Evolutionary conservation across 1,140 invertebrate species (phyloP).

Genomic region (Hycleus phaleratus): DNA sequence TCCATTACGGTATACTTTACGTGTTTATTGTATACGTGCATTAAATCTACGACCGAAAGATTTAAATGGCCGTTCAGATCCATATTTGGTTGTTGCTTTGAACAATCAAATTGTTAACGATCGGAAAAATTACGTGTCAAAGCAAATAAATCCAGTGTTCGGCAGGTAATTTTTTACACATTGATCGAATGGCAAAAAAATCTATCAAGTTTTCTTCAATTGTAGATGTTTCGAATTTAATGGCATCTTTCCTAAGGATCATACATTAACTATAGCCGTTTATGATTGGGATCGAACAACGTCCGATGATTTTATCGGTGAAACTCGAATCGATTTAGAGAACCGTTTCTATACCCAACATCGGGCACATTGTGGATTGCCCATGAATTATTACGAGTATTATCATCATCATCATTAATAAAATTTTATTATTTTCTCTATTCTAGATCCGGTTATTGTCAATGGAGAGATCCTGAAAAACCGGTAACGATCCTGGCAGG

Average conservation of each 20-base stretch:
- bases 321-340: constrained; percentile 79
- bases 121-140: constrained; percentile 65
- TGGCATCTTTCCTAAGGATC: constrained; percentile 65
- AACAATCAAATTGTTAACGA: constrained; percentile 62
- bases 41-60: constrained; percentile 67
- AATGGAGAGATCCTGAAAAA: constrained; percentile 69
- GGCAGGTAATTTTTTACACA: constrained; percentile 57
- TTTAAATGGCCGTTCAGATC: constrained; percentile 66
- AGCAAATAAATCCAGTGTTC: constrained; percentile 79
- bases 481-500: constrained; percentile 66
- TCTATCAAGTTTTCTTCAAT: background rate
- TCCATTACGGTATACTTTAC: constrained; percentile 60
- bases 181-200: background rate
- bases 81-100: constrained; percentile 63
- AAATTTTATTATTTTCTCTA: constrained; percentile 6
- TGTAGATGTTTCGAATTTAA: constrained; percentile 68
- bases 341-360: constrained; percentile 76
- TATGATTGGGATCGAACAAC: constrained; percentile 66
- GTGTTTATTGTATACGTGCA: constrained; percentile 69
- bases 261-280: constrained; percentile 62
- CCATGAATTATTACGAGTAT: constrained; percentile 60
- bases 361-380: constrained; percentile 67
- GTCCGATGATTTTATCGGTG: constrained; percentile 74
- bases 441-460: constrained; percentile 57
- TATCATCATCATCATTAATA: background rate